These are phyloP conservation scores for Aythya fuligula DNA, from an alignment of 2,797 vertebrate genomes.

Conservation along the genomic window DNA sequence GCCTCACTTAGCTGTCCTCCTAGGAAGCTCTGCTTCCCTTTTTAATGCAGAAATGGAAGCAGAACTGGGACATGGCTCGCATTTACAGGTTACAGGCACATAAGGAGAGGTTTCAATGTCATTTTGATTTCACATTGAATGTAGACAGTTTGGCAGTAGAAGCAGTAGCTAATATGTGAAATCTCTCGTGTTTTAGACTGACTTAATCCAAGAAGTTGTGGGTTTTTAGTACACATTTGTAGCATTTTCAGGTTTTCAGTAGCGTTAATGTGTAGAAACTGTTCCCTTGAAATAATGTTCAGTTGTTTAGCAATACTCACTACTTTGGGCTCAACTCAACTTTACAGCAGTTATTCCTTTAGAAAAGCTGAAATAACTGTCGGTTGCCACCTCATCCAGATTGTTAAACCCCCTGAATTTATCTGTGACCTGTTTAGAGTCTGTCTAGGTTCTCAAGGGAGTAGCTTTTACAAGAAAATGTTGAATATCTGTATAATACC, in stretches of 20 bases:
- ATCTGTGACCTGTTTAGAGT: not conserved
- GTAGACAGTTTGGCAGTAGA: not conserved
- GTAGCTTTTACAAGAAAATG: not conserved
- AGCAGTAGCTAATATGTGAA: not conserved
- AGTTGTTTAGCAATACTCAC: not conserved
- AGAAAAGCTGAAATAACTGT: not conserved
- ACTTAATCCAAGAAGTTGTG: not conserved
- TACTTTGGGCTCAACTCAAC: not conserved
- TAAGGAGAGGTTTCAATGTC: not conserved
- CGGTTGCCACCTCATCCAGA: not conserved
- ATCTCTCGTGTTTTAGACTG: not conserved
- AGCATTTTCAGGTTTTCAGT: not conserved
- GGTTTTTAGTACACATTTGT: rapidly evolving
- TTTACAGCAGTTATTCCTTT: not conserved
- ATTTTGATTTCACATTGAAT: not conserved
- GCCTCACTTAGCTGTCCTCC: not conserved
- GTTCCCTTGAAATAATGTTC: not conserved
- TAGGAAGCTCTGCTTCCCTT: not conserved
- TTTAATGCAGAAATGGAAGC: not conserved
- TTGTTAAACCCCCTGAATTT: not conserved
- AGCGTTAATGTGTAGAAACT: not conserved
- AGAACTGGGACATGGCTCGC: not conserved
- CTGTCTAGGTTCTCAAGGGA: not conserved
- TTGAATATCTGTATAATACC: not conserved
- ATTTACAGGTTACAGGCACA: not conserved